Conservation (phyloP, 2,888 invertebrate genomes). For the Creontiades dilutus region DNA sequence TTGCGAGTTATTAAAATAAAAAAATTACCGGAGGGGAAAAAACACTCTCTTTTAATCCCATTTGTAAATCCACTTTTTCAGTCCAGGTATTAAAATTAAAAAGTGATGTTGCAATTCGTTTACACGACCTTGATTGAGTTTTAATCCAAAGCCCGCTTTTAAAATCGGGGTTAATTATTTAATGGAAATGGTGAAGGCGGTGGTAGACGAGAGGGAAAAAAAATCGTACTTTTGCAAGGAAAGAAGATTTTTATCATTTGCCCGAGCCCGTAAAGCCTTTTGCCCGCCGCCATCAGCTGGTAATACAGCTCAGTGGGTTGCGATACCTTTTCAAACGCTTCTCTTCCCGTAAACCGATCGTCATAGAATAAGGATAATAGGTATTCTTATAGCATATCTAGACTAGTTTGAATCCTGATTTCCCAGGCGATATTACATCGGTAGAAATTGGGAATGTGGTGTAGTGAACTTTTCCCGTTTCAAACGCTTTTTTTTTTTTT, state of each 20-base stretch:
- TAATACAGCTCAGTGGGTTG: background rate
- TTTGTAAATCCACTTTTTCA: constrained; percentile 69
- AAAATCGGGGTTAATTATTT: constrained; percentile 66
- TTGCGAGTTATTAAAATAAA: constrained; percentile 25
- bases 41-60: constrained; percentile 66
- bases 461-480: no score
- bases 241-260: constrained; percentile 17
- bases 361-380: no score
- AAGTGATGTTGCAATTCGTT: constrained; percentile 69
- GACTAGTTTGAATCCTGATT: no score
- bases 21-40: constrained; percentile 45
- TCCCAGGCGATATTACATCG: no score
- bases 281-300: background rate
- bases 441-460: no score
- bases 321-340: background rate
- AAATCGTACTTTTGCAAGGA: constrained; percentile 38
- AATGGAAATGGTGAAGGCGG: constrained; percentile 50
- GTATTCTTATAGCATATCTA: no score
- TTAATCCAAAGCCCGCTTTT: constrained; percentile 62
- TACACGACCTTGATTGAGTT: constrained; percentile 65
- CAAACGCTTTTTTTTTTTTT: no score
- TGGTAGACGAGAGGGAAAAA: constrained; percentile 33
- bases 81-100: constrained; percentile 65
- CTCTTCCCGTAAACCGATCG: background rate
- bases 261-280: background rate